Evolutionary conservation across 2,113 vertebrate species (phyloP), one percentile per base, ranked within the genome.

Genomic region (Girardinichthys multiradiatus): DNA sequence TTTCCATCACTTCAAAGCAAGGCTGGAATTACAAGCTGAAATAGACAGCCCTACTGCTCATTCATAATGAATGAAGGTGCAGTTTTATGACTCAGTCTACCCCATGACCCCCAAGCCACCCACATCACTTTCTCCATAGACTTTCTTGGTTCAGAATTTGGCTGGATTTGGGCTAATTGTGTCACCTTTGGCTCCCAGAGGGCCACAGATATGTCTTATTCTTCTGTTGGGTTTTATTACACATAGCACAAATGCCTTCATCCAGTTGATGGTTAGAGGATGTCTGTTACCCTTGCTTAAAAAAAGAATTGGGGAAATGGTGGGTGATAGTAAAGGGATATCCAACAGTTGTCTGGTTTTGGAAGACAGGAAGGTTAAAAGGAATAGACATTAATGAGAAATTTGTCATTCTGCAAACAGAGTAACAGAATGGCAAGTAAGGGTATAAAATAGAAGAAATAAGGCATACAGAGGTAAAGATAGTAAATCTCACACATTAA

Each of bases 61-160:
- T 91, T 86, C 85, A 87, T 91, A 85, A 91, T 90, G 84, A 87
- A 91, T 87, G 87, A 83, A 87, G 78, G 74, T 71, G 73, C 63
- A 12, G 62, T 87, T 85, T 87, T 89, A 91, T 85, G 88, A 86
- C 80, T 89, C 80, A 27, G 73, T 87, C 90, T 88, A 84, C 66
- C 74, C 62, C 13, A n/a, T 63, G 73, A 69, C 62, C 70, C 77
- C 66, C 76, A 73, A 28, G 39, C 70, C 28, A 29, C 19, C 79
- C 68, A 54, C 60, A 31, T 6, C 5, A 35, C 35, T 10, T 35
- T 10, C n/a, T n/a, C 48, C 21, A 21, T 24, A 54, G 48, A 54
- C 1, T 21, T 21, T 54, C 21, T 1, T 51, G 45, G 19, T 24
- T 51, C 82, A 57, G 57, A 64, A 65, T 29, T 2, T 1, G 70